Base-by-base conservation (phyloP, 2,113 vertebrate species). In the Zootoca vivipara region DNA sequence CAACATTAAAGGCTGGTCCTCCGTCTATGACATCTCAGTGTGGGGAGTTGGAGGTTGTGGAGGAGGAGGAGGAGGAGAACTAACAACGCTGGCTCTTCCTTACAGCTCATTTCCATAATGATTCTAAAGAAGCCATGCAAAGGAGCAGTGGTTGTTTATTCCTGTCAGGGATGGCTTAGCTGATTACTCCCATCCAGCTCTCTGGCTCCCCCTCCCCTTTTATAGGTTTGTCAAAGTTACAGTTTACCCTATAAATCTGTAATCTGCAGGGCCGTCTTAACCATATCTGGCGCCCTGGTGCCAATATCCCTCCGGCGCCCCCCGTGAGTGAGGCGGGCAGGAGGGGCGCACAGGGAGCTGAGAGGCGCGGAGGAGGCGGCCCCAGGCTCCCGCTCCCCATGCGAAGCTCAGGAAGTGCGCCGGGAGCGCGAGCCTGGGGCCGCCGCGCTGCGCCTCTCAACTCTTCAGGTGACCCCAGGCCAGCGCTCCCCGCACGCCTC, bases 111-210 rank as follows among this genome's bases (percentile, higher is more conserved):
- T 13, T 52, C 69, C 89, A 82, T 74, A 28, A 80, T 9, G 3
- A 46, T 78, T 72, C 83, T 9, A 0, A 83, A 65, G 72, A 75
- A 77, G 64, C 67, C 10, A 4, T 82, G 56, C 0, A 0, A 82
- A 78, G 56, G 26, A 78, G 33, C n/a, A 15, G 20, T 0, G 0
- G 10, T 42, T 46, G 38, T 77, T 93, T 84, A 83, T 89, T 90
- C 86, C 73, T 2, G 40, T 77, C 83, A 77, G 70, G 40, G 78
- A 88, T 33, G 0, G 0, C 5, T 56, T 78, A 74, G 70, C 81
- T 89, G 83, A 93, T 89, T 92, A 67, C 64, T 83, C 40, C 82
- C 35, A 58, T 81, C 89, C 93, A 92, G 69, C n/a, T 3, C 22
- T 3, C 75, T 77, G 90, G 82, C 90, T 20, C 9, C 5, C 33